Base-by-base conservation (phyloP, 2,888 invertebrate genomes). In the Thecophora atra region DNA sequence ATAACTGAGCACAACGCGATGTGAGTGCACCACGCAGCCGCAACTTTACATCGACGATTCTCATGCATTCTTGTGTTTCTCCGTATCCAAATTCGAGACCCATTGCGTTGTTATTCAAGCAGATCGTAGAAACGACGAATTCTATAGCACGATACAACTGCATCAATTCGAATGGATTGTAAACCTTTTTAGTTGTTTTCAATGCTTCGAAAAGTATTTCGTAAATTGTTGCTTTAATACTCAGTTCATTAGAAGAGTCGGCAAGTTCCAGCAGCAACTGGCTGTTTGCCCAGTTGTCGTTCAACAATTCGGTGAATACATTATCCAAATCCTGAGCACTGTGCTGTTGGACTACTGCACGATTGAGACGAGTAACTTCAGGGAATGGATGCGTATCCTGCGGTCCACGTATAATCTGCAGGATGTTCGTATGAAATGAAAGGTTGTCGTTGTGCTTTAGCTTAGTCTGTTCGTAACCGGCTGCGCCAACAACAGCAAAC, bases 161-260 rank as follows among this genome's bases (percentile, higher is more conserved):
- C 4, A 60, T 58, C 69, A 69, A 24, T 60, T 69, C 69, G 26
- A 69, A 69, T 21, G 69, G 69, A 47, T 69, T 69, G 26, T 69
- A 60, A 17, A 69, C 47, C 26, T 60, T 60, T n/a, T 69, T 69
- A 17, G 58, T 60, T 17, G 58, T 44, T 26, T 69, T 17, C 44
- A 69, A 44, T 3, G 58, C n/a, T 15, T 44, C 17, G 44, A 15
- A 60, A 5, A 69, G 69, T 26, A 60, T 60, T 21, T 42, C 44
- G 58, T 47, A 69, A 58, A 69, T 58, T 26, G n/a, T 47, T 17
- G 30, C 42, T 60, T 60, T 69, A 15, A 60, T 17, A 69, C 58
- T 44, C 6, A 69, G 21, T 26, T 60, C 47, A 6, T 60, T n/a
- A 60, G 58, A 24, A 11, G 26, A 8, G 19, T 69, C 58, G 17